Evolutionary conservation across 2,888 invertebrate genomes (phyloP).

Genomic region (Cryptocheilus praepositus): DNA sequence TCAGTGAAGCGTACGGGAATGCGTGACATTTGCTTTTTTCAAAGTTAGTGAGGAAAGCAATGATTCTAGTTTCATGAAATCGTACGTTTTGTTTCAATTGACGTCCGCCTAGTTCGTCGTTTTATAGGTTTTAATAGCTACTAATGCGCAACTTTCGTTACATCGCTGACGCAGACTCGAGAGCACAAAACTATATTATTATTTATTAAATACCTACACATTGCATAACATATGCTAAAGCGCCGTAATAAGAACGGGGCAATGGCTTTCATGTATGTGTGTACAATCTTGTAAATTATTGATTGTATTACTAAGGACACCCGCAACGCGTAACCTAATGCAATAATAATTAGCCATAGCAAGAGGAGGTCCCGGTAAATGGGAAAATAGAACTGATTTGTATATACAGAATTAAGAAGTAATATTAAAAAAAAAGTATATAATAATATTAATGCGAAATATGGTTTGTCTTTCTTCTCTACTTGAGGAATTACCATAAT

Average conservation of each 20-base stretch:
- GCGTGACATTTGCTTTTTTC: too few species aligned
- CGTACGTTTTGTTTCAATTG: neutral
- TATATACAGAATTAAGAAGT: constrained; percentile 68
- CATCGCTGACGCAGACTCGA: constrained; percentile 22
- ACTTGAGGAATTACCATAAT: neutral
- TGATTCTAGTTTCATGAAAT: neutral
- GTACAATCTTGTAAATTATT: constrained; percentile 72
- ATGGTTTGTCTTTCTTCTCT: constrained; percentile 14
- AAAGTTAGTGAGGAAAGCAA: too few species aligned
- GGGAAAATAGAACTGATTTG: constrained; percentile 64
- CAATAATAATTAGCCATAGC: constrained; percentile 49
- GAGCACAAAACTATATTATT: constrained; percentile 42
- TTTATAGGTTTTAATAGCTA: constrained; percentile 31
- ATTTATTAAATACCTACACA: constrained; percentile 61
- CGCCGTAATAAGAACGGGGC: constrained; percentile 42
- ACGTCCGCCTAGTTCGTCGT: neutral
- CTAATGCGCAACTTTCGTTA: constrained; percentile 8
- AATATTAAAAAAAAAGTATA: constrained; percentile 60
- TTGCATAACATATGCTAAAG: constrained; percentile 51
- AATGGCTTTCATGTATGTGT: constrained; percentile 52
- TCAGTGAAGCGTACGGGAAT: too few species aligned
- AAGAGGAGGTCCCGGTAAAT: constrained; percentile 35
- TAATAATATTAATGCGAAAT: constrained; percentile 56
- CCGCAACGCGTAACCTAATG: constrained; percentile 48
- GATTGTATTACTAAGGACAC: constrained; percentile 51